Conservation (phyloP, 2,113 vertebrate species). For the Calidris pugnax region DNA sequence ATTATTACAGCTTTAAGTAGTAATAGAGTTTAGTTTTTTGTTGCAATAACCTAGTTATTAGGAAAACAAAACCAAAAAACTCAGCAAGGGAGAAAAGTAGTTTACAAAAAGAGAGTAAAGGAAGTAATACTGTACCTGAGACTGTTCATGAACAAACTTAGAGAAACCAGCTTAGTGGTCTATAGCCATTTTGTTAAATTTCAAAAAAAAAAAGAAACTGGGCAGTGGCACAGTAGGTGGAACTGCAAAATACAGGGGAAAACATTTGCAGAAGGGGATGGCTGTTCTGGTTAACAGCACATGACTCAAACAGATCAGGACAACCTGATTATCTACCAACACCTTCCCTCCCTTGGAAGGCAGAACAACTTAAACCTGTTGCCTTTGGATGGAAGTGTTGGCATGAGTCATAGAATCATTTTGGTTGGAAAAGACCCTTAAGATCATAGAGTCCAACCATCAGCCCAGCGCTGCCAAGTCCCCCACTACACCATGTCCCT, state of each 20-base stretch:
- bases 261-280: neutral
- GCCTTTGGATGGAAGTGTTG: neutral
- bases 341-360: neutral
- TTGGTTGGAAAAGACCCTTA: neutral
- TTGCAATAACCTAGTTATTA: neutral
- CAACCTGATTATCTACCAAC: neutral
- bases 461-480: neutral
- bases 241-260: neutral
- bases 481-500: neutral
- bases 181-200: neutral
- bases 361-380: neutral
- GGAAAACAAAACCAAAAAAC: neutral
- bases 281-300: neutral
- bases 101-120: neutral
- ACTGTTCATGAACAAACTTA: neutral
- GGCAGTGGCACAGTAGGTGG: neutral
- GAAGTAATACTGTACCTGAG: neutral
- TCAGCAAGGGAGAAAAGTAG: neutral
- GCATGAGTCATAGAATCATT: neutral
- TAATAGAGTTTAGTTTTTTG: neutral
- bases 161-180: neutral
- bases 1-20: neutral
- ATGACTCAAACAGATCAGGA: neutral
- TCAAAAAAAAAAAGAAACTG: too few relatives aligned
- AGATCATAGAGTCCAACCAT: neutral